Evolutionary conservation across 2,113 vertebrate species (phyloP), one percentile per base, ranked within the genome.

Genomic region (Chaetodon auriga): DNA sequence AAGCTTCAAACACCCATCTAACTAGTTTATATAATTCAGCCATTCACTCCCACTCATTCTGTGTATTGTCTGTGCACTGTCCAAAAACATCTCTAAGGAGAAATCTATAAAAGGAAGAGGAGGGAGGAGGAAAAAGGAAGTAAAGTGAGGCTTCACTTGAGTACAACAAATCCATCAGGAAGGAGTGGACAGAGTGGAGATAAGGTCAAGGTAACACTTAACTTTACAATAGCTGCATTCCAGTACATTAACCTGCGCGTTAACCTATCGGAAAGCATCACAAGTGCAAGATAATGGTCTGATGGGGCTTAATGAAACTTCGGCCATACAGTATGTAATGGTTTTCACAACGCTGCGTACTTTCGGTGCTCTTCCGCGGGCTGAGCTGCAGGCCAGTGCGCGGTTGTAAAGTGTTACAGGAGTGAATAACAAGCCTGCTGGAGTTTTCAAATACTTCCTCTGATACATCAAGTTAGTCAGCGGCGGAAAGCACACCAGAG

Each of bases 161-260:
- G 81, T 69, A 86, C 61, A 78, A 85, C 83, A 90, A 75, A 83
- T 89, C 81, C 81, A 89, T 75, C 63, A 78, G 88, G 63, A 87
- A 45, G 82, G 68, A 72, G 63, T 6, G 83, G 75, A 74, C 80
- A 23, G 62, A 75, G 80, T 9, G 51, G 80, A 88, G 79, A 87
- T 65, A 30, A 82, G 88, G 87, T 90, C 84, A 76, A 65, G 60
- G 80, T 49, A 83, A 79, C 84, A 86, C 78, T 85, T 83, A 74
- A 84, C 81, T 79, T 83, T 69, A 88, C 80, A 87, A 84, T 58
- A 84, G 80, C 70, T 76, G 57, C 25, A 81, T 86, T 73, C 54
- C 57, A 70, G 66, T 65, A 86, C 84, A 86, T 92, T 92, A 87
- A 87, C 87, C 89, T 86, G 81, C 5, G 63, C 45, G 74, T 84